Conservation (phyloP, 1,140 invertebrate species). For the Pygmarrhopalites habei region DNA sequence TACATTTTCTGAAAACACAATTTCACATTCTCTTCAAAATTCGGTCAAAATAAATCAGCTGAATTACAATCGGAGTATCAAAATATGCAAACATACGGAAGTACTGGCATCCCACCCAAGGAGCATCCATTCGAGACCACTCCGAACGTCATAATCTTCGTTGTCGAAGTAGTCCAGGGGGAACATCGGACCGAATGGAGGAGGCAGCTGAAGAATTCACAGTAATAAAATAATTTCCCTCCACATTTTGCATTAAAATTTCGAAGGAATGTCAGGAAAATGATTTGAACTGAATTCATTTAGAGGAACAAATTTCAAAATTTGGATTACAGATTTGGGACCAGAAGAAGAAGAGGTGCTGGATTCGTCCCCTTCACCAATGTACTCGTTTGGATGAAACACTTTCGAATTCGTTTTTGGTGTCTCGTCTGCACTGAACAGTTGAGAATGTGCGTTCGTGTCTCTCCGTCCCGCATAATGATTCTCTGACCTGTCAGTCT, state of each 20-base stretch:
- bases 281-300: neutral
- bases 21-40: too few species aligned
- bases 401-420: too few species aligned
- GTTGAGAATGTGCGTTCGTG: too few species aligned
- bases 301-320: neutral
- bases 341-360: neutral
- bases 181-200: conserved; percentile 25
- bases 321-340: neutral
- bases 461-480: too few species aligned
- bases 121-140: conserved; percentile 21
- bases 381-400: too few species aligned
- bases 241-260: neutral
- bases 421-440: too few species aligned
- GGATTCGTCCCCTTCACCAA: too few species aligned
- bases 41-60: too few species aligned
- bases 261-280: neutral
- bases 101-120: conserved; percentile 27
- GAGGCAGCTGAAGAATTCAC: conserved; percentile 3
- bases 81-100: too few species aligned
- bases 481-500: neutral
- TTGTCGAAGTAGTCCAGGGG: conserved; percentile 33
- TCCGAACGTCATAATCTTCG: conserved; percentile 23
- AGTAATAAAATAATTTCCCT: too few species aligned
- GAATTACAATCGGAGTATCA: too few species aligned
- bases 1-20: neutral